phyloP scores from a whole-genome alignment of 1,140 invertebrate species.

The Magallana ariakensis region DNA sequence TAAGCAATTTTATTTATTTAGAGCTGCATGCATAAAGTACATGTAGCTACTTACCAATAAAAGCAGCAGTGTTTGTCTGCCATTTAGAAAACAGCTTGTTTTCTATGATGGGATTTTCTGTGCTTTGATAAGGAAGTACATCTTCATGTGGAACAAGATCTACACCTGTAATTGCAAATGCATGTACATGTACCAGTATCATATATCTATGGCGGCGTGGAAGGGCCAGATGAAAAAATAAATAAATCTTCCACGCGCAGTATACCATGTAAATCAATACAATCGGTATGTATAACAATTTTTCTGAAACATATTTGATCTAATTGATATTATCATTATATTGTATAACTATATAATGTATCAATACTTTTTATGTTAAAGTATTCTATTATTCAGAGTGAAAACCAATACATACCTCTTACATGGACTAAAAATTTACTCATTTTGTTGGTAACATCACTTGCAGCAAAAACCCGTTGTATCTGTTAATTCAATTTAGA shows the following conservation, averaged over 20 bases:
- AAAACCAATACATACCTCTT: background rate
- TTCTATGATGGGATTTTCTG: slow-evolving; percentile 19
- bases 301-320: no score
- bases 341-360: no score
- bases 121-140: slow-evolving; percentile 5
- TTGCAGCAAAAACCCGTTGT: slow-evolving; percentile 6
- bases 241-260: background rate
- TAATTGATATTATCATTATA: no score
- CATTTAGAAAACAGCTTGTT: slow-evolving; percentile 21
- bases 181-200: no score
- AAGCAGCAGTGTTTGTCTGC: background rate
- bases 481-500: background rate
- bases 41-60: background rate
- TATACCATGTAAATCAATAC: no score
- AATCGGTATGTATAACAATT: no score
- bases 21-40: no score
- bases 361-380: no score
- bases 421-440: slow-evolving; percentile 29
- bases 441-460: slow-evolving; percentile 19
- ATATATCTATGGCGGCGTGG: background rate
- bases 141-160: slow-evolving; percentile 7
- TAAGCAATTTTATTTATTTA: no score
- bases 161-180: background rate
- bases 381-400: no score
- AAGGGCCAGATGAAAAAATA: background rate